Evolutionary conservation across 37 sponge, comb jelly and placozoan species (phyloP), one percentile per base, ranked within the genome.

Genomic region (Geodia barretti): DNA sequence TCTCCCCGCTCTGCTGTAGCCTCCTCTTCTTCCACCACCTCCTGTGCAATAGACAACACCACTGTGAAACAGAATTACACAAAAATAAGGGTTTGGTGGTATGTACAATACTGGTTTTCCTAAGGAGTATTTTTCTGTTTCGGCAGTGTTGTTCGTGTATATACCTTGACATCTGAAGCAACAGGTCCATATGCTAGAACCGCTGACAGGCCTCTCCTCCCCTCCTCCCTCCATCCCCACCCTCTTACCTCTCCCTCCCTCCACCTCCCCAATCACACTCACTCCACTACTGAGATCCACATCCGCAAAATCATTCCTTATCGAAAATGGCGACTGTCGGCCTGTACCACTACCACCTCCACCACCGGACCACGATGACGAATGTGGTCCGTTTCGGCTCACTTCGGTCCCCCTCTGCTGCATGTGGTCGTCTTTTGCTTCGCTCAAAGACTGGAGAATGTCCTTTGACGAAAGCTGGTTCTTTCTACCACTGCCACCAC

Each of bases 391-490:
- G 14, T 47, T 36, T 26, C 19, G 63, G 3, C 54, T 14, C 54
- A 30, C n/a, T 39, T 28, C 30, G 33, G 37, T 34, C 26, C 29
- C 21, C 23, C 34, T 60, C 41, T 73, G 74, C 26, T 60, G 72
- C 75, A 90, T 63, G 81, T 90, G 90, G 74, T 90, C 86, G 30
- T 85, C 86, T 31, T 82, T 80, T 23, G 86, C 82, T 58, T 85
- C 79, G 42, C 54, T 41, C 1, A 85, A 42, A 33, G 86, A 71
- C 26, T 37, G 31, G 47, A 85, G 20, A 25, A 85, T 78, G 35
- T 72, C 79, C 40, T 85, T 85, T 23, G 86, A 78, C 4, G 79
- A 78, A 0, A 85, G 32, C 17, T 36, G 42, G 28, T 28, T 62
- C 64, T 72, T 85, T 0, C 39, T 33, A 19, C 4, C n/a, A 7